These are phyloP conservation scores for Tiaroga cobitis DNA, from an alignment of 2,797 vertebrate species.

Conservation along the genomic window DNA sequence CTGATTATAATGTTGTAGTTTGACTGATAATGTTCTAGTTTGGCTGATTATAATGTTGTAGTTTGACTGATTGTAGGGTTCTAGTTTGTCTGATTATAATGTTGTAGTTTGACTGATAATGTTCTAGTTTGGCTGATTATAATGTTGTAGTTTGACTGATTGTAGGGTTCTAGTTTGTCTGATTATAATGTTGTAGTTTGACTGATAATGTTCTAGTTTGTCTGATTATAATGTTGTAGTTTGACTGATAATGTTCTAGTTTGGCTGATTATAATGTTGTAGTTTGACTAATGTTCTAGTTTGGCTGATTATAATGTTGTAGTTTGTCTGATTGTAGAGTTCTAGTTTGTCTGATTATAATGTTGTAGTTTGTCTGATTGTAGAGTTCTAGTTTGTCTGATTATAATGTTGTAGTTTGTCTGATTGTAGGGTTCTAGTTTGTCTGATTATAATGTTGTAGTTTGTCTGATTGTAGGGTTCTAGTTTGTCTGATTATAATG, in stretches of 20 bases:
- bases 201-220: background rate
- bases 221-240: background rate
- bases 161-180: background rate
- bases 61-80: background rate
- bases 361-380: background rate
- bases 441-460: background rate
- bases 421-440: background rate
- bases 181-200: background rate
- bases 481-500: background rate
- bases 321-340: background rate
- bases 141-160: background rate
- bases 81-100: background rate
- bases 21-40: background rate
- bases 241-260: too few species aligned
- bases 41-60: background rate
- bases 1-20: too few species aligned
- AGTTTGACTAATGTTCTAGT: background rate
- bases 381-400: background rate
- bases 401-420: background rate
- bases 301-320: rapidly evolving
- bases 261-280: rapidly evolving
- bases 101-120: background rate
- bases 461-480: background rate
- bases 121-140: background rate
- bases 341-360: background rate